Percentiles rank a stretch among this genome's conserved stretches.
These are phyloP conservation scores for Copidosoma floridanum DNA, from an alignment of 1,140 invertebrate species.

Conservation along the genomic window DNA sequence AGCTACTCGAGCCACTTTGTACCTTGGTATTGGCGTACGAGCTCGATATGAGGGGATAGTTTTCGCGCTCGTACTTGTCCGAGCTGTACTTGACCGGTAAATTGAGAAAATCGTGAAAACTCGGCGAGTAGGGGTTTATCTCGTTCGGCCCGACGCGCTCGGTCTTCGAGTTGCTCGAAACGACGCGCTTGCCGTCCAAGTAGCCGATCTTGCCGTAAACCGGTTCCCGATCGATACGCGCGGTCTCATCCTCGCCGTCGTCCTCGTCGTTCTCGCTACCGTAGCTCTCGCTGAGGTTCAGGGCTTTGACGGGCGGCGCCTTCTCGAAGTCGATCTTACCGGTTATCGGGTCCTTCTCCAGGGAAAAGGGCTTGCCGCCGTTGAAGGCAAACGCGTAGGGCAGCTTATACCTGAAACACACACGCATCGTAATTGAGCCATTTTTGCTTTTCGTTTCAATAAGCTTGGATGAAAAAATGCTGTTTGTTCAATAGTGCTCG, in stretches of 20 bases:
- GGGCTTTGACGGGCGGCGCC: conserved; percentile 46
- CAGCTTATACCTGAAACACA: conserved; percentile 36
- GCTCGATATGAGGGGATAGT: conserved; percentile 68
- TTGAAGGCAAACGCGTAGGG: conserved; percentile 60
- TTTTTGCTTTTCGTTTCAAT: background rate
- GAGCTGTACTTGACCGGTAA: conserved; percentile 68
- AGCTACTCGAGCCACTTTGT: conserved; percentile 66
- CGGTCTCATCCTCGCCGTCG: conserved; percentile 13
- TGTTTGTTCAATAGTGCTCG: background rate
- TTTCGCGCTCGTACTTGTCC: conserved; percentile 61
- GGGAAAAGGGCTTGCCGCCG: conserved; percentile 68
- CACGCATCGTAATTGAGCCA: background rate
- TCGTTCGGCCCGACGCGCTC: conserved; percentile 52
- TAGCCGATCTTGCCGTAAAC: conserved; percentile 28
- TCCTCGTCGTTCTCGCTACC: conserved; percentile 33
- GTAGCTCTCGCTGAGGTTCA: conserved; percentile 57
- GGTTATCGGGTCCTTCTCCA: conserved; percentile 68
- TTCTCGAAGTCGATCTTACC: conserved; percentile 64
- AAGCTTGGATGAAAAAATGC: background rate
- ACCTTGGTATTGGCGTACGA: conserved; percentile 73
- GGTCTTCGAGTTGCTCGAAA: conserved; percentile 41
- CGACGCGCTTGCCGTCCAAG: conserved; percentile 47
- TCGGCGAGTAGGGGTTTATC: conserved; percentile 60
- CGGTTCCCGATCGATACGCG: background rate
- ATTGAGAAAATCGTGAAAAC: conserved; percentile 69